Evolutionary conservation across 2,113 vertebrate species (phyloP), one percentile per base, ranked within the genome.

Genomic region (Trachemys scripta): DNA sequence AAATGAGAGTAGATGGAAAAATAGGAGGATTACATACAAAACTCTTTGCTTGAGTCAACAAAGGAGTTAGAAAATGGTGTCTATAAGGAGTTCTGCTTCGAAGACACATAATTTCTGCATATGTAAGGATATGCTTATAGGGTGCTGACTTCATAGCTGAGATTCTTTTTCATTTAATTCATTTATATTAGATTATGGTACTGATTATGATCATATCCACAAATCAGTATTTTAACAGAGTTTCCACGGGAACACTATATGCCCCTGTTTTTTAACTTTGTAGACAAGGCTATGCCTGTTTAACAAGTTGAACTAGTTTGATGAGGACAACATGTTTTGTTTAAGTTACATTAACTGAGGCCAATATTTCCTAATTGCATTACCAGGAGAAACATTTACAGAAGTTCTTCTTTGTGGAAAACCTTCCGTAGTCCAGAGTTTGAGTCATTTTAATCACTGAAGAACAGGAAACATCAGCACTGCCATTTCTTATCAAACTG

Each of bases 341-440:
- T 98, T 98, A 98, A 98, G 96, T 96, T 97, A 95, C 97, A 96
- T 97, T 98, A 98, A 94, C 98, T 97, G 95, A 54, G 97, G 97
- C 97, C 97, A 97, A 98, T 98, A 93, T 97, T 98, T 98, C 98
- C 98, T 98, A 98, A 98, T 98, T 98, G 90, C 97, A 98, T 98
- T 98, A 98, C 97, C 97, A 98, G 97, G 96, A 98, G 97, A 98
- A 98, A 98, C 93, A 97, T 96, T 96, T 96, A 69, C 81, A 85
- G 92, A 96, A 97, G 94, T 90, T 82, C 93, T 97, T 85, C 84
- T 94, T 94, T 97, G 95, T 85, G 93, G 96, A 98, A 98, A 98
- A 96, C 90, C 85, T 94, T 96, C 76, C 82, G 69, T 86, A n/a
- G 45, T 75, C 94, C 89, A 62, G 88, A 35, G 31, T 95, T 97